Evolutionary conservation across 2,113 vertebrate genomes (phyloP).

Genomic region (Perccottus glenii): DNA sequence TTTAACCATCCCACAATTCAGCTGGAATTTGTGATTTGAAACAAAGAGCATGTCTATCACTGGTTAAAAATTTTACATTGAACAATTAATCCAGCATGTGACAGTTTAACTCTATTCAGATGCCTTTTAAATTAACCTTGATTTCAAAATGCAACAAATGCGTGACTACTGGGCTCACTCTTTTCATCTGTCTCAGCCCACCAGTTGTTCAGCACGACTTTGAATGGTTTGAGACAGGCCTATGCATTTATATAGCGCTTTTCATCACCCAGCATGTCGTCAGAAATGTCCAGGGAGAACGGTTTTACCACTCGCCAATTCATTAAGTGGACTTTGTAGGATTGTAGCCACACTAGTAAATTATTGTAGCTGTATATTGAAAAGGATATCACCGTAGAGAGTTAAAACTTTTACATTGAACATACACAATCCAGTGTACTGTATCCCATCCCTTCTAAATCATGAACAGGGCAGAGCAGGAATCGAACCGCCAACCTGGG

Average conservation of each 20-base stretch:
- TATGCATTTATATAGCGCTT: neutral
- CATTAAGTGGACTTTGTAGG: neutral
- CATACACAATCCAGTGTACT: too few species aligned
- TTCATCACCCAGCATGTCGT: neutral
- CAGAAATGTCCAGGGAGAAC: neutral
- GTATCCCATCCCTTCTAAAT: too few species aligned
- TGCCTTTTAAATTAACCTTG: slow-evolving; percentile 8
- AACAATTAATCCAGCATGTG: too few species aligned
- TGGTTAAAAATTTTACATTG: too few species aligned
- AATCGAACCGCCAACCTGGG: too few species aligned
- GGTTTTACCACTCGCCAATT: neutral
- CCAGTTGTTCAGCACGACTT: too few species aligned
- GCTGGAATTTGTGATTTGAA: too few species aligned
- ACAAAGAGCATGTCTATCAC: too few species aligned
- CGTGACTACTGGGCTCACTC: neutral
- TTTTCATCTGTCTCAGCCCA: too few species aligned
- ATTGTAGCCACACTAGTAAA: neutral
- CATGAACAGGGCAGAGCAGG: too few species aligned
- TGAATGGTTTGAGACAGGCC: slow-evolving; percentile 2
- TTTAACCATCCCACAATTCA: too few species aligned
- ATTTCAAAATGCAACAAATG: slow-evolving; percentile 1
- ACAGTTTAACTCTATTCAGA: slow-evolving; percentile 3
- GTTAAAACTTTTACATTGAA: too few species aligned
- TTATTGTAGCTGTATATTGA: neutral
- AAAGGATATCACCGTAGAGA: neutral